Evolutionary conservation across 2,888 invertebrate genomes (phyloP), one percentile per base, ranked within the genome.

Genomic region (Megaustenia siamemsis): DNA sequence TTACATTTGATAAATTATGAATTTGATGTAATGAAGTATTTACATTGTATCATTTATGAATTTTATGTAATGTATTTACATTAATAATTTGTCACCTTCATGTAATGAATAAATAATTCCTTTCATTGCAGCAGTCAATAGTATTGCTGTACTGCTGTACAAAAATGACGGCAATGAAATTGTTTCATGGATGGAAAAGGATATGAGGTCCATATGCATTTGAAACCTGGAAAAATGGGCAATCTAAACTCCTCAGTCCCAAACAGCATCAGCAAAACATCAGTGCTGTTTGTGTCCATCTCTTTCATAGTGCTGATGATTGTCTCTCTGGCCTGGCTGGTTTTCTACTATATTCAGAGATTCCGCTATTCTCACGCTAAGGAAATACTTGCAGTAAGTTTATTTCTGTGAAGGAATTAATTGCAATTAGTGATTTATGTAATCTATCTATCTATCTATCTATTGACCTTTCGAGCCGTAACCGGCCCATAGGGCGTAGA

Each of bases 301-400:
- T 98, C 98, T 1, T 98, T 98, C 95, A 97, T 98, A 90, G 97
- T 98, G 86, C 95, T 98, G 90, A 98, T 98, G 97, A 96, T 98
- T 90, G 98, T 98, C 89, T 98, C 98, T 1, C 95, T 98, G 90
- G 97, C 98, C 38, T 98, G 98, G 98, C 96, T 98, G 68, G 96
- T 98, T 86, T 98, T 98, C 95, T 98, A 98, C 95, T 98, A 98
- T 94, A 97, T 98, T 81, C 98, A 98, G 95, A 95, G 98, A 89
- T 98, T 98, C 95, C 95, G 98, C 86, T 98, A 98, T 93, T 96
- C 98, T 87, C 97, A 98, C 94, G 98, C 98, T 86, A 98, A 98
- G 95, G 98, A 98, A 93, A 96, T 97, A 92, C 96, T 98, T 89
- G 97, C 97, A 93, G 97, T 98, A 92, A 94, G 95, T 94, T n/a